Evolutionary conservation across 64 coral and sea anemone genomes (phyloP), one percentile per base, ranked within the genome.

Genomic region (Dendronephthya gigantea): DNA sequence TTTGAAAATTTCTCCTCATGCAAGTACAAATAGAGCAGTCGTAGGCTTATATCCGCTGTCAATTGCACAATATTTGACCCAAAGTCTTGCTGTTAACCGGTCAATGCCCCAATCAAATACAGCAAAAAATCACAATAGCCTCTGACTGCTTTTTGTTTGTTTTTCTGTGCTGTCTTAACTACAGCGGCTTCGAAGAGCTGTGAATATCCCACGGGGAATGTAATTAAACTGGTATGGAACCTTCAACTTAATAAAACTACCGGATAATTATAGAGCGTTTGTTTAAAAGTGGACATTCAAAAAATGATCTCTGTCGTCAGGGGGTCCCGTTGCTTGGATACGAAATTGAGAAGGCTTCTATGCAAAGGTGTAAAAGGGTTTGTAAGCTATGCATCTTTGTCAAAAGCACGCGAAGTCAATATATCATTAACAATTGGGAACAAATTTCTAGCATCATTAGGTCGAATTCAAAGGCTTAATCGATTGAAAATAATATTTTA

Each of bases 211-310:
- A 62, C 5, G 55, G 55, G 25, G 55, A 62, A 62, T 62, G 55
- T 16, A 62, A 62, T 62, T 62, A 62, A 62, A 62, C 55, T n/a
- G 25, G 55, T 22, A n/a, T 19, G 55, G 25, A 19, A 62, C 6
- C 55, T 62, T 62, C 55, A 62, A 62, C 55, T 62, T 62, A 62
- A 62, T 62, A 62, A 62, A 62, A 62, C 55, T n/a, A n/a, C 55
- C 55, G 25, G 4, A 62, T 62, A 62, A 62, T 62, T 62, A 62
- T 62, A 62, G 55, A 62, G 55, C 55, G 25, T 23, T 62, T 62
- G 55, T 62, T 62, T 58, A 62, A n/a, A 62, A 62, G 25, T n/a
- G 55, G 55, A 62, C 25, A n/a, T 62, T 62, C 25, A 62, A 5
- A 62, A 62, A 22, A 62, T 62, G 6, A 62, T 62, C 25, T 15